These are phyloP conservation scores for Antidorcas marsupialis DNA, from an alignment of 2,113 vertebrate genomes.

Conservation along the genomic window DNA sequence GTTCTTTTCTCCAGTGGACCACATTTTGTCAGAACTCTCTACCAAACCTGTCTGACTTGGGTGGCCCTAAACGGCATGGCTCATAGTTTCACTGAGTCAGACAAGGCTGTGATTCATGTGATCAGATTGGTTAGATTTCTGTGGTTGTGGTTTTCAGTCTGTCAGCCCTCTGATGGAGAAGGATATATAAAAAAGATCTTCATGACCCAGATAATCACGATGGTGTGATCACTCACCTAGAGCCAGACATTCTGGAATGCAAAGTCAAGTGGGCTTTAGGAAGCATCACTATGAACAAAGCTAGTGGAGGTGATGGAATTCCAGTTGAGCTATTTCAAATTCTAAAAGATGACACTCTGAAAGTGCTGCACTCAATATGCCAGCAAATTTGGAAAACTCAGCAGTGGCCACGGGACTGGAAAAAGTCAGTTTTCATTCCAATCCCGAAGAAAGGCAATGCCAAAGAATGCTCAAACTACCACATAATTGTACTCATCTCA, in stretches of 20 bases:
- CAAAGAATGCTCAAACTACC: not conserved
- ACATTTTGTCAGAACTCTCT: not conserved
- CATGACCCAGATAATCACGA: not conserved
- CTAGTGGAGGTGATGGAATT: not conserved
- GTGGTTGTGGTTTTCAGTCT: not conserved
- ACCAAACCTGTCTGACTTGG: not conserved
- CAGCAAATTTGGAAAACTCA: not conserved
- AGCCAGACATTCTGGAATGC: not conserved
- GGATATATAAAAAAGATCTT: not conserved
- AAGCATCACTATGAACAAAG: not conserved
- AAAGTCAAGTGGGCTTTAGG: not conserved
- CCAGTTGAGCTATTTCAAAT: not conserved
- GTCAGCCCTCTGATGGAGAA: not conserved
- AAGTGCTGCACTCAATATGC: not conserved
- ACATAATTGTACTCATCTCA: not conserved
- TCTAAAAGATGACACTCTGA: not conserved
- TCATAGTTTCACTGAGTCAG: not conserved
- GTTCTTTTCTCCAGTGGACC: not conserved
- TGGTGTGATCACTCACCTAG: not conserved
- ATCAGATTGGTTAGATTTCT: not conserved
- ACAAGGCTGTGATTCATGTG: not conserved
- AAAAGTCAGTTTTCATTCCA: not conserved
- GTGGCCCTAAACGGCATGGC: not conserved
- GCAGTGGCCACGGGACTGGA: not conserved
- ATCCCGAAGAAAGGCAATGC: not conserved